Conservation (phyloP, 2,113 vertebrate species). For the Elephas maximus region DNA sequence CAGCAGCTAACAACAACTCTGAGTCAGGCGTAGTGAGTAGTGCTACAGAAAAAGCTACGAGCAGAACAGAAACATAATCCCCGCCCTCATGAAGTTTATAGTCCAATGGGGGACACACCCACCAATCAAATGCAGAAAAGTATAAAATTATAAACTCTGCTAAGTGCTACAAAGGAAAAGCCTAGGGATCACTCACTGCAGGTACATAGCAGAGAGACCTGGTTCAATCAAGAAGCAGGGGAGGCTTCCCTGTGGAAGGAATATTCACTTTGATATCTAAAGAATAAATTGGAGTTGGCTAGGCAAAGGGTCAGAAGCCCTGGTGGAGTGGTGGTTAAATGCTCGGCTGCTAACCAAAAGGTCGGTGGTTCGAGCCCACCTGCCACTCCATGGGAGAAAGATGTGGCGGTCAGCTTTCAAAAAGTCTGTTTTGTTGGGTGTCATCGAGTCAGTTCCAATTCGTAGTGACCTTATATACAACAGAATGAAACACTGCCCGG, state of each 20-base stretch:
- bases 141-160: background rate
- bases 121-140: background rate
- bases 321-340: too few relatives aligned
- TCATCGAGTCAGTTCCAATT: too few relatives aligned
- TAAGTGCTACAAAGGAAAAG: background rate
- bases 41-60: background rate
- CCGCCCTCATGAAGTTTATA: background rate
- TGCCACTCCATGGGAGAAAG: too few relatives aligned
- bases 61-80: background rate
- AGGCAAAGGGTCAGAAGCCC: too few relatives aligned
- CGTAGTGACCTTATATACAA: too few relatives aligned
- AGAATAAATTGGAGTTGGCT: background rate
- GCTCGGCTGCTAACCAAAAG: too few relatives aligned
- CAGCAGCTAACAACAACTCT: background rate
- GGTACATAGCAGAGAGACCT: background rate
- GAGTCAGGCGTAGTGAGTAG: background rate
- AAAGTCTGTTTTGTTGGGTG: too few relatives aligned
- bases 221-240: background rate
- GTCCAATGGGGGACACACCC: background rate
- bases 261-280: background rate
- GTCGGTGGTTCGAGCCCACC: too few relatives aligned
- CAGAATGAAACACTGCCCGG: too few relatives aligned
- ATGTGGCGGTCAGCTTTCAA: too few relatives aligned
- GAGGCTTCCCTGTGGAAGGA: background rate
- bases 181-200: background rate